Evolutionary conservation across 2,113 vertebrate species (phyloP).

Genomic region (Hippocampus zosterae): DNA sequence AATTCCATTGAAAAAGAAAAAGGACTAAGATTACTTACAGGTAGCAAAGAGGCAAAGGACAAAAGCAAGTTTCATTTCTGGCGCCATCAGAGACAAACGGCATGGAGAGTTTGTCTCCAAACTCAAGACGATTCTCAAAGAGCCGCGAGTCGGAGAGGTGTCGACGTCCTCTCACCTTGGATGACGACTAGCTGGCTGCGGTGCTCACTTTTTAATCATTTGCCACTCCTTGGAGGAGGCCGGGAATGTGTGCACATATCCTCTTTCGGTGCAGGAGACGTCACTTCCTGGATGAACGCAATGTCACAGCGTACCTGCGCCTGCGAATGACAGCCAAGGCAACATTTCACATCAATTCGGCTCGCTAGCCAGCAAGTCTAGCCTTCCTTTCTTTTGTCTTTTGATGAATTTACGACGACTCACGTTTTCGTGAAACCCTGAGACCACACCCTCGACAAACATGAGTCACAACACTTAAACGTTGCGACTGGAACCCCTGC

Average conservation of each 20-base stretch:
- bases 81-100: conserved; percentile 24
- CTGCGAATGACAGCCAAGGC: too few relatives aligned
- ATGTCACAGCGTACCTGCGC: too few relatives aligned
- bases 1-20: neutral
- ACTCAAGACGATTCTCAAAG: neutral
- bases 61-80: conserved; percentile 1
- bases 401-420: too few relatives aligned
- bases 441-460: neutral
- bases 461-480: neutral
- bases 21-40: conserved; percentile 28
- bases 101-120: neutral
- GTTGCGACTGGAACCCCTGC: neutral
- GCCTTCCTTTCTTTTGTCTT: too few relatives aligned
- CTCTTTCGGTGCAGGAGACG: neutral
- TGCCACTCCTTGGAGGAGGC: conserved; percentile 43
- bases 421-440: neutral
- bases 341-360: too few relatives aligned
- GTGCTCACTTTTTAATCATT: conserved; percentile 37
- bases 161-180: neutral
- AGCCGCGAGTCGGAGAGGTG: neutral
- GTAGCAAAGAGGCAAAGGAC: conserved; percentile 21
- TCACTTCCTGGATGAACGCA: neutral
- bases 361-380: too few relatives aligned
- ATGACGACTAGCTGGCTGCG: conserved; percentile 5
- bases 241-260: conserved; percentile 1